Evolutionary conservation across 2,888 invertebrate genomes (phyloP), one percentile per base, ranked within the genome.

Genomic region (Bhutanitis thaidina): DNA sequence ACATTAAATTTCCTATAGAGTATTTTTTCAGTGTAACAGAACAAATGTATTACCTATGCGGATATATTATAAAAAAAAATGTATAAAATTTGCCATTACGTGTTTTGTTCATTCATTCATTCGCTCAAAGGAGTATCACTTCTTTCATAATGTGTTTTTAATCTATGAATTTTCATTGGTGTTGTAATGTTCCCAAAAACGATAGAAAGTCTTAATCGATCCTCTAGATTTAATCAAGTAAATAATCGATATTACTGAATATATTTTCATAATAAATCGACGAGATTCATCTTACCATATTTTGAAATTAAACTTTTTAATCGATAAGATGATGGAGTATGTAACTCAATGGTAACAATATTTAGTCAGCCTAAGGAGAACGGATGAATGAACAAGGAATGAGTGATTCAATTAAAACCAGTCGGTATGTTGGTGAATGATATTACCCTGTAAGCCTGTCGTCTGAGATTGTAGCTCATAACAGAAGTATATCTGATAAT

Each of bases 1-100:
- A 12, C 10, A 32, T 27, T 30, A 30, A 12, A 37, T 29, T 10
- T 9, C 50, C 35, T 35, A 35, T 44, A 44, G 27, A 56, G 50
- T 56, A 57, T 59, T 57, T 55, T 59, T 57, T 44, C 57, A 59
- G 36, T 49, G 41, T 46, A 15, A 27, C 15, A 44, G 9, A 27
- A 39, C 20, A 25, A 25, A 30, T 10, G 14, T 13, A 15, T 39
- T 29, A 25, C 25, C 7, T 1, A 35, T 15, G 36, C 27, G 10
- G 15, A 15, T 13, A 35, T 32, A 41, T 20, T 49, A 37, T 49
- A 43, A 34, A 13, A 5, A 36, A 15, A 15, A 8, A 8, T 8
- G 32, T 40, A 36, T 36, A 41, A 37, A 12, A 13, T 25, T 1
- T 34, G 4, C 25, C 49, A 30, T n/a, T n/a, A 16, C 30, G 8